phyloP scores from a whole-genome alignment of 2,888 invertebrate genomes.

The Napeogenes sylphis region DNA sequence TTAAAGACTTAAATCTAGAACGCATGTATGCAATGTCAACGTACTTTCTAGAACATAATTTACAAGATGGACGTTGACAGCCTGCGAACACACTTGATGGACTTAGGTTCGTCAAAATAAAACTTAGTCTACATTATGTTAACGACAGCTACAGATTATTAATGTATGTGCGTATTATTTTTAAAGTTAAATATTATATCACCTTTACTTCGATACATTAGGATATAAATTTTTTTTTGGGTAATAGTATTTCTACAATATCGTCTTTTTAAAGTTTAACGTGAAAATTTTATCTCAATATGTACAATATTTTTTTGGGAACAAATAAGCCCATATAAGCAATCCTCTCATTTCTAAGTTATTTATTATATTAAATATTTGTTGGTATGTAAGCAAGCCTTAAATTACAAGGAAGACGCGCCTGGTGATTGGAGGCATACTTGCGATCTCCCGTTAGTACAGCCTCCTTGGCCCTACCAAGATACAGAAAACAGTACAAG shows the following conservation, averaged over 20 bases:
- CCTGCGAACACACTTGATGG: slow-evolving; percentile 27
- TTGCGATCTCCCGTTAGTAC: slow-evolving; percentile 58
- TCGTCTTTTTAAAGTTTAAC: no score
- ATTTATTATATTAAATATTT: no score
- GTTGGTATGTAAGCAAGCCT: slow-evolving; percentile 19
- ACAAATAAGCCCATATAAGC: no score
- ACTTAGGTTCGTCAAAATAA: slow-evolving; percentile 13
- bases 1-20: slow-evolving; percentile 29
- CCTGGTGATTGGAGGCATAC: slow-evolving; percentile 59
- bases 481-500: slow-evolving; percentile 26
- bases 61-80: slow-evolving; percentile 39
- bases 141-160: neutral
- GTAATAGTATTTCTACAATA: no score
- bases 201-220: no score
- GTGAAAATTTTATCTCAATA: no score
- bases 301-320: no score
- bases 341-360: no score
- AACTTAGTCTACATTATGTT: slow-evolving; percentile 9
- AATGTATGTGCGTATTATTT: neutral
- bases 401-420: slow-evolving; percentile 35
- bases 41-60: slow-evolving; percentile 54
- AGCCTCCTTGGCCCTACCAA: slow-evolving; percentile 45
- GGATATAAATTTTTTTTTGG: no score
- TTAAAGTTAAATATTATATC: neutral
- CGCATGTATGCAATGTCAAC: slow-evolving; percentile 26